phyloP scores from a whole-genome alignment of 2,888 invertebrate genomes.

The Rapana venosa region DNA sequence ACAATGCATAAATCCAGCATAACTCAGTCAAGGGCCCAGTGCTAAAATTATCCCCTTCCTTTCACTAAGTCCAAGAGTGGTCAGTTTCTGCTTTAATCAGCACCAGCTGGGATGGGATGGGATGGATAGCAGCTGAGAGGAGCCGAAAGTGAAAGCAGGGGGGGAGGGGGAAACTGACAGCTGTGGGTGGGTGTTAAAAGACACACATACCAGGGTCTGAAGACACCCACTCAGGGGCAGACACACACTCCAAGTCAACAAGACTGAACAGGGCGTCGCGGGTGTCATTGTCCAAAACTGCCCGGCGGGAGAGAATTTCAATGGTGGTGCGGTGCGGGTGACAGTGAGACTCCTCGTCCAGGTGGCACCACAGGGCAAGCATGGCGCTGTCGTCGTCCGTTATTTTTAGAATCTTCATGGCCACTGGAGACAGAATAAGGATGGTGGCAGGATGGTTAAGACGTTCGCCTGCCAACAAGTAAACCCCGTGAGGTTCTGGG shows the following conservation, averaged over 20 bases:
- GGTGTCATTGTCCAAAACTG: conserved; percentile 13
- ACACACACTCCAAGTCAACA: conserved; percentile 3
- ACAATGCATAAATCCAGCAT: too few relatives aligned
- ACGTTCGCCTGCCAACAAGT: too few relatives aligned
- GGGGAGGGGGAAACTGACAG: too few relatives aligned
- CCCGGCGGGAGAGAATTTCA: conserved; percentile 7
- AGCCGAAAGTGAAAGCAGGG: too few relatives aligned
- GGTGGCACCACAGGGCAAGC: conserved; percentile 36
- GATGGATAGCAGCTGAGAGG: too few relatives aligned
- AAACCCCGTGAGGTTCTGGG: too few relatives aligned
- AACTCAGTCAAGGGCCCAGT: too few relatives aligned
- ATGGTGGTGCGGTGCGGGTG: conserved; percentile 36
- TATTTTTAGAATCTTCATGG: conserved; percentile 33
- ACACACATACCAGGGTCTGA: conserved; percentile 16
- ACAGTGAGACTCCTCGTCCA: conserved; percentile 28
- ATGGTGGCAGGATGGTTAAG: too few relatives aligned
- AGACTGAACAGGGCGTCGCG: not conserved
- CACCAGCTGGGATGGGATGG: too few relatives aligned
- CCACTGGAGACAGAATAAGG: conserved; percentile 23
- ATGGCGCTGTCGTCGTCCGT: conserved; percentile 3
- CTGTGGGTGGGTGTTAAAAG: not conserved
- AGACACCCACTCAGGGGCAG: conserved; percentile 8
- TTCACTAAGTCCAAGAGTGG: too few relatives aligned
- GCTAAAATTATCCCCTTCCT: too few relatives aligned
- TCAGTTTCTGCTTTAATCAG: too few relatives aligned